Evolutionary conservation across 2,888 invertebrate species (phyloP), one percentile per base, ranked within the genome.

Genomic region (Amiota mariae): DNA sequence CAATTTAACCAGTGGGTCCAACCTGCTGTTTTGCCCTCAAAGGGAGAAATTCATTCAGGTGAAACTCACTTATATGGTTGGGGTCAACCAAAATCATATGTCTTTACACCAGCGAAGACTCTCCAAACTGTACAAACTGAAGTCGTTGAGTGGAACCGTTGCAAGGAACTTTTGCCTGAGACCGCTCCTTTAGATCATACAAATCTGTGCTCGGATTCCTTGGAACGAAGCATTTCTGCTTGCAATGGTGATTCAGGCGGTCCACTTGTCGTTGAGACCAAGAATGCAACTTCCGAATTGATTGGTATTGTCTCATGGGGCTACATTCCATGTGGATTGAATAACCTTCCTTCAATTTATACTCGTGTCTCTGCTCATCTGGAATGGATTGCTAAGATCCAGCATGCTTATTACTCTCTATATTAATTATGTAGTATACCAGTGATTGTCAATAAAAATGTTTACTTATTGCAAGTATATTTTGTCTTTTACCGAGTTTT

Each of bases 231-330:
- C 48, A 80, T 87, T 15, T 90, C 91, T 0, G 91, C 91, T 13
- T 91, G 92, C 81, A 89, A 85, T 71, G 90, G 89, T 12, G 90
- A 90, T 77, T 89, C 88, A 47, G 89, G 89, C 63, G 88, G 89
- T 13, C 89, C 90, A 15, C 67, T 89, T 70, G 87, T 89, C 1
- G 79, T 86, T 18, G 85, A 87, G 74, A 10, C 24, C 8, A 24
- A 72, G 0, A 70, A 76, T 49, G 75, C 79, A 8, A 13, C 80
- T 49, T 64, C 81, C 57, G 82, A 88, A 68, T 83, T 90, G 59
- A 85, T 91, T 72, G 92, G 92, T 73, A 76, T 92, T 59, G 91
- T 91, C 13, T 91, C 91, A 49, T 92, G 91, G 91, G 91, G 91
- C n/a, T 82, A 83, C 49, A 87, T 89, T 72, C 91, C 91, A 54